Evolutionary conservation across 2,797 vertebrate genomes (phyloP).

Genomic region (Valencia hispanica): DNA sequence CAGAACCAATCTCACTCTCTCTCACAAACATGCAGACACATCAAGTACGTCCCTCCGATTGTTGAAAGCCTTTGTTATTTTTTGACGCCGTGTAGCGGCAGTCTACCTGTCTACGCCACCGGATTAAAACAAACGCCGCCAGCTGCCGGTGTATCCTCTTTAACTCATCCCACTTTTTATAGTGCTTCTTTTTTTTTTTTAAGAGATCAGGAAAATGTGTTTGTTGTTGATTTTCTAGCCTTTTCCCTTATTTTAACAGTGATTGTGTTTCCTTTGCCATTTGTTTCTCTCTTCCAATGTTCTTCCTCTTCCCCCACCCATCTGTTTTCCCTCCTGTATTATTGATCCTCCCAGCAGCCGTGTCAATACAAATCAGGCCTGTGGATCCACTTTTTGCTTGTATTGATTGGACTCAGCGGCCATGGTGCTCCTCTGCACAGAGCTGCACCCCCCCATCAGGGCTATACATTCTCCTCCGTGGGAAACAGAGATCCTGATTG

Average conservation of each 20-base stretch:
- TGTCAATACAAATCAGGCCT: conserved; percentile 55
- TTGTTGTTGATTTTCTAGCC: background rate
- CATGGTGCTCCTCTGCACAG: conserved; percentile 23
- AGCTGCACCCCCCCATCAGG: background rate
- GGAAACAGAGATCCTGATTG: conserved; percentile 47
- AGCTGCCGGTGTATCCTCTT: conserved; percentile 44
- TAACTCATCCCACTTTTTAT: conserved; percentile 60
- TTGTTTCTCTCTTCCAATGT: background rate
- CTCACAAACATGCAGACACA: conserved; percentile 32
- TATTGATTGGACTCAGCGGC: conserved; percentile 36
- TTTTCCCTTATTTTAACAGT: background rate
- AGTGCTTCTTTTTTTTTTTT: conserved; percentile 39
- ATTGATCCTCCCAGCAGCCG: conserved; percentile 54
- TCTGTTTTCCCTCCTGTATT: conserved; percentile 27
- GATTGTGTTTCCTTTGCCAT: background rate
- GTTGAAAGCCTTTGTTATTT: conserved; percentile 35
- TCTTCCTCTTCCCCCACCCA: background rate
- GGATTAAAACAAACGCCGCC: conserved; percentile 56
- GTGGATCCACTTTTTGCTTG: conserved; percentile 48
- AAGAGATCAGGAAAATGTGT: conserved; percentile 26
- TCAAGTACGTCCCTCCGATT: conserved; percentile 35
- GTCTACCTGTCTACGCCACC: conserved; percentile 43
- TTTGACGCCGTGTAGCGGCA: conserved; percentile 1
- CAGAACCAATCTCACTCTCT: conserved; percentile 55
- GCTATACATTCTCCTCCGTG: conserved; percentile 43